A percentile compares a stretch with the other conserved stretches of the same genome.
These are phyloP conservation scores for Galemys pyrenaicus DNA, from an alignment of 2,113 vertebrate genomes.

Conservation along the genomic window DNA sequence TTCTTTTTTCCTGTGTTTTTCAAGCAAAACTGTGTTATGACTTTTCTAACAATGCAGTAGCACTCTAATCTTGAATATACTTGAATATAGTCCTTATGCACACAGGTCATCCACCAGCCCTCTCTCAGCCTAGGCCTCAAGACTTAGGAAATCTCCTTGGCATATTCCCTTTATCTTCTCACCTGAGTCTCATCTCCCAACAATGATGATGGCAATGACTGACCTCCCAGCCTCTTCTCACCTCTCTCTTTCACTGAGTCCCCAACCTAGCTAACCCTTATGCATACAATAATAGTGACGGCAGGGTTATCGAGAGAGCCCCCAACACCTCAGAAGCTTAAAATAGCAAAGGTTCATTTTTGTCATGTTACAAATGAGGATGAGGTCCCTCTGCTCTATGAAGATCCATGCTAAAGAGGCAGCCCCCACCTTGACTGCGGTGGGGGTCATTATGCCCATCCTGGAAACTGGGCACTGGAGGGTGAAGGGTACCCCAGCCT, in stretches of 20 bases:
- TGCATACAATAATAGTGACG: not conserved
- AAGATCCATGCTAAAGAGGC: not conserved
- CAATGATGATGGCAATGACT: not conserved
- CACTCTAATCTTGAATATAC: not conserved
- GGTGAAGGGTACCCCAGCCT: too few relatives aligned
- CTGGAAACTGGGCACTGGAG: too few relatives aligned
- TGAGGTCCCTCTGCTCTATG: not conserved
- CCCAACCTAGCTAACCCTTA: not conserved
- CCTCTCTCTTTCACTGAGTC: not conserved
- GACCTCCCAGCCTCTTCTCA: not conserved
- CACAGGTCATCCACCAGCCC: accelerated
- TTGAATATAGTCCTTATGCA: not conserved
- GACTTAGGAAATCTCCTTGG: too few relatives aligned
- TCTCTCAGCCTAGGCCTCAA: not conserved
- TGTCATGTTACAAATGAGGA: not conserved
- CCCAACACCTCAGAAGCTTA: not conserved
- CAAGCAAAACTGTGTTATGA: too few relatives aligned
- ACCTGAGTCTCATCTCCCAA: not conserved
- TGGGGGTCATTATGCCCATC: accelerated
- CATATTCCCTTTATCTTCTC: not conserved
- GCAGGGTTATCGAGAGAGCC: not conserved
- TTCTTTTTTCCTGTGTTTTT: too few relatives aligned
- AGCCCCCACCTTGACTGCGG: not conserved
- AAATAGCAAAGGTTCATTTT: not conserved
- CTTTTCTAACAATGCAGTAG: too few relatives aligned